Conservation (phyloP, 2,797 vertebrate genomes). For the Pseudocheirus occidentalis region DNA sequence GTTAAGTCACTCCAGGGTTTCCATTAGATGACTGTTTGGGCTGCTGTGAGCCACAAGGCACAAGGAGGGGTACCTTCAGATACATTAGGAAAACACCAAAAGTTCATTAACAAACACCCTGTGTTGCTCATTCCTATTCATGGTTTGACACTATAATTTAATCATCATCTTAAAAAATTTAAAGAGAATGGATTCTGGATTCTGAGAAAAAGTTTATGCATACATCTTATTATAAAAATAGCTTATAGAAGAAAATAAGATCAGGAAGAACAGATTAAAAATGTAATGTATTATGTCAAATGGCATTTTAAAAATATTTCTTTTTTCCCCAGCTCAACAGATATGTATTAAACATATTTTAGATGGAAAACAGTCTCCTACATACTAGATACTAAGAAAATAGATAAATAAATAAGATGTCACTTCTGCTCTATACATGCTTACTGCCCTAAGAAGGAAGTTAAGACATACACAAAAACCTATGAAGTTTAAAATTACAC, state of each 20-base stretch:
- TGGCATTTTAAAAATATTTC: neutral
- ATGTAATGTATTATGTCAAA: neutral
- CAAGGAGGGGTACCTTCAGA: neutral
- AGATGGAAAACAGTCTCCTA: neutral
- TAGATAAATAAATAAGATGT: neutral
- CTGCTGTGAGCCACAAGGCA: neutral
- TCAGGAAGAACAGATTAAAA: neutral
- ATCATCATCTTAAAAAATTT: neutral
- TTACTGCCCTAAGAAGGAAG: neutral
- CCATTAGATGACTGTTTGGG: neutral
- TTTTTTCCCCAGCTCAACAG: neutral
- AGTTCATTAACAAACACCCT: neutral
- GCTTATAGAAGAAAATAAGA: neutral
- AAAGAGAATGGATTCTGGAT: neutral
- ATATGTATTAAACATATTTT: neutral
- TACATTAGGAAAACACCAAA: neutral
- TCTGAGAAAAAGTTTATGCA: neutral
- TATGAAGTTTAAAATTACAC: neutral
- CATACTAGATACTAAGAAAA: neutral
- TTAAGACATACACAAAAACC: neutral
- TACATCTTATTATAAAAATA: neutral
- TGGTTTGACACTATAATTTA: neutral
- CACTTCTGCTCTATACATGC: neutral
- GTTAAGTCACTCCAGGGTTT: no score
- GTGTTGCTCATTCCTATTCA: neutral